Base-by-base conservation (phyloP, 2,888 invertebrate genomes). In the Cactoblastis cactorum region DNA sequence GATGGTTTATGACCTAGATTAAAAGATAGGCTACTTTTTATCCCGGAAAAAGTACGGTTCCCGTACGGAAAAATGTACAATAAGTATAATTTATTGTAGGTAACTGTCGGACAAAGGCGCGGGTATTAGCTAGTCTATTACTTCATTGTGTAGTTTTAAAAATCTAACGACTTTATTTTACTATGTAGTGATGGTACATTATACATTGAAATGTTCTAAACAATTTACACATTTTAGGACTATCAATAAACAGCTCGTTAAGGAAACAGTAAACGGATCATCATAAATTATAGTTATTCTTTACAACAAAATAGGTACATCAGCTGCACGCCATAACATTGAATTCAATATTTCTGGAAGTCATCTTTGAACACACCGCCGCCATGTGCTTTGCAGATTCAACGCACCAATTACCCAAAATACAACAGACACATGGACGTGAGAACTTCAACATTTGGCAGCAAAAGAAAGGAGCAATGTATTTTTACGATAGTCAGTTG, bases 381-480 rank as follows among this genome's bases (percentile, higher is more conserved):
- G 53, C 78, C 88, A 88, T 86, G 80, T 88, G 88, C 83, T 80
- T 68, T 63, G 64, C 88, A 88, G 83, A 86, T 83, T 83, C 76
- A 63, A 59, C 64, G 61, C 64, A 65, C 59, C 68, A 64, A 71
- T 78, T 83, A 74, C 77, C 86, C 72, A 84, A 87, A 88, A 86
- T 74, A 68, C 80, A 80, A 81, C 78, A 69, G 65, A 75, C 87
- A 87, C 73, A 80, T 87, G 87, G 75, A 80, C 79, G 83, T 85
- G 85, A 76, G 83, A 85, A 85, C 76, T 58, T 57, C 56, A 69
- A 70, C 74, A 77, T 78, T 77, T 75, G 76, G 76, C 72, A 58
- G 60, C 61, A 57, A 74, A 78, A 78, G 76, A 80, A 79, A 80
- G 68, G 66, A 59, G 61, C 62, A 53, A 61, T 63, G 66, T 65